A percentile compares a stretch with the other conserved stretches of the same genome.
These are phyloP conservation scores for Lytechinus pictus DNA, from an alignment of 35 echinoderm and acorn worm species.

Conservation along the genomic window DNA sequence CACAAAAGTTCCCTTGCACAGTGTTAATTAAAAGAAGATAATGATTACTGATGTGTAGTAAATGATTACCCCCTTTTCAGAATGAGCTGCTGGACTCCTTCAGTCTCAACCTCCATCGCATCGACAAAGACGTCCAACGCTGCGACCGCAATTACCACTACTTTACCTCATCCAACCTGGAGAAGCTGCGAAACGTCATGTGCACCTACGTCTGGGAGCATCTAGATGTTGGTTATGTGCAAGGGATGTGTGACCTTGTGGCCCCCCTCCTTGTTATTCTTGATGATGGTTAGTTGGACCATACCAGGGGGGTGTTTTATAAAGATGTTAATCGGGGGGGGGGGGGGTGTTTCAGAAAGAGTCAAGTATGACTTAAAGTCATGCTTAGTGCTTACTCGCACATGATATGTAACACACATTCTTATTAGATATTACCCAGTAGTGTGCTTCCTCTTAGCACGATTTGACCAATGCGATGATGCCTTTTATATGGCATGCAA, in stretches of 20 bases:
- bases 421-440: too few relatives aligned
- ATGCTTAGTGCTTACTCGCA: too few relatives aligned
- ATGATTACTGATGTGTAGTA: background rate
- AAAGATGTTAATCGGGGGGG: too few relatives aligned
- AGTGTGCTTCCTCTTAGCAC: too few relatives aligned
- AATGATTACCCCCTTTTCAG: slow-evolving; percentile 34
- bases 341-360: too few relatives aligned
- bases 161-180: slow-evolving; percentile 79
- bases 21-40: background rate
- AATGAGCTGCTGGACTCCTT: slow-evolving; percentile 94
- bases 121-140: slow-evolving; percentile 97
- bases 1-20: too few relatives aligned
- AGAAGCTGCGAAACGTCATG: slow-evolving; percentile 94
- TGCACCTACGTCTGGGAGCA: slow-evolving; percentile 99
- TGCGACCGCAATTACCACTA: slow-evolving; percentile 98
- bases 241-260: slow-evolving; percentile 98
- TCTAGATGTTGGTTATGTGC: slow-evolving; percentile 92
- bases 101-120: slow-evolving; percentile 92
- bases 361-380: too few relatives aligned
- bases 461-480: too few relatives aligned
- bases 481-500: too few relatives aligned
- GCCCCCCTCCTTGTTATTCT: slow-evolving; percentile 94
- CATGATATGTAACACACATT: too few relatives aligned
- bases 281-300: slow-evolving; percentile 84
- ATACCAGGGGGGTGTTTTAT: too few relatives aligned